Base-by-base conservation (phyloP, 2,113 vertebrate genomes). In the Phrynosoma blainvillii region DNA sequence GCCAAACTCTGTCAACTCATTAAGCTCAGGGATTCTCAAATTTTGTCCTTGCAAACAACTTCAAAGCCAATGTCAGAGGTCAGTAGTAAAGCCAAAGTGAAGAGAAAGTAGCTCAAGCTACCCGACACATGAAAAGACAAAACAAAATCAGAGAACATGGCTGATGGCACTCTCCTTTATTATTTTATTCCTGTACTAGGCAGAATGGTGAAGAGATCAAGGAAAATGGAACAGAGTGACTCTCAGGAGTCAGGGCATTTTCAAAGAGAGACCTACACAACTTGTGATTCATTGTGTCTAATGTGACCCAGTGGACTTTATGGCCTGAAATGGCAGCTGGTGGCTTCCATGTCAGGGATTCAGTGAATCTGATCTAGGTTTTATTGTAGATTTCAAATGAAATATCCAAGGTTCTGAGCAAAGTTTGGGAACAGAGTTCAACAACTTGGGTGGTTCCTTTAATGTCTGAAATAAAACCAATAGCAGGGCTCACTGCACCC, bases 31-130 rank as follows among this genome's bases (percentile, higher is more conserved):
- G 23, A 42, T 88, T 70, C 74, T 66, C 56, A 54, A 70, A 88
- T 23, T 66, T 78, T 78, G n/a, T 78, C 47, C 59, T 77, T 88
- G 42, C 25, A n/a, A 83, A 76, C 14, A 76, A 66, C 30, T 68
- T 66, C 80, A 82, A 68, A 87, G 71, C 66, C 73, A 76, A 82
- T n/a, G 71, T 66, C 86, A 76, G 11, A 82, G 79, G 86, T n/a
- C 86, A 75, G 32, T 47, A n/a, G 40, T 30, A 56, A 86, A 70
- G 47, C 42, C 75, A 79, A 86, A 68, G 30, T 47, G 56, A 75
- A 82, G 27, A 81, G 68, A 7, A 87, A 74, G 23, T 74, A 73
- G 18, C 23, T 75, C 10, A 42, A 62, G 54, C 16, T 62, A 32
- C 20, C 21, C 3, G 11, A 42, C 6, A 23, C 18, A 52, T 16